Percentiles rank a stretch among this genome's conserved stretches.
Conservation (phyloP, 2,113 vertebrate species). For the Thoracochromis brauschi region DNA sequence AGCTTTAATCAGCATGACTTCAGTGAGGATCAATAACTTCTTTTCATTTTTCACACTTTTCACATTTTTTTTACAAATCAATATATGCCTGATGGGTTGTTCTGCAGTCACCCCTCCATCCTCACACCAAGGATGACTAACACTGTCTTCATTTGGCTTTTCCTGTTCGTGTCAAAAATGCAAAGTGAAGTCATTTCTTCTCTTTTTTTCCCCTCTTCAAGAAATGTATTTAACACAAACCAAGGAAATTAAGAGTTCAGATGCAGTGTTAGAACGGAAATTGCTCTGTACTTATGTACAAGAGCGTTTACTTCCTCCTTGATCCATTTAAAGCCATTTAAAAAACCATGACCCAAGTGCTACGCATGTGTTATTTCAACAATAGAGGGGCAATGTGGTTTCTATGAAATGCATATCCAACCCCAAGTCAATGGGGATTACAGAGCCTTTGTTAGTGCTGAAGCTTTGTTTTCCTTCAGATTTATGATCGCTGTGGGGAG, state of each 20-base stretch:
- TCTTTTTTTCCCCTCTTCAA: background rate
- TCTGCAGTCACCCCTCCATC: background rate
- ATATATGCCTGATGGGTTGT: constrained; percentile 45
- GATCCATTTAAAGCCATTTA: constrained; percentile 12
- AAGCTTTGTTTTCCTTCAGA: constrained; percentile 65
- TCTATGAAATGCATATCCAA: constrained; percentile 41
- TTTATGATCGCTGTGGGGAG: constrained; percentile 61
- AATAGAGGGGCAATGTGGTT: background rate
- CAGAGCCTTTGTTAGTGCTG: constrained; percentile 51
- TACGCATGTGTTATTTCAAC: background rate
- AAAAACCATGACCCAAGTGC: background rate
- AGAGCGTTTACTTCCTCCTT: background rate
- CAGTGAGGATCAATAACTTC: constrained; percentile 63
- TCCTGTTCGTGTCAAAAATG: constrained; percentile 20
- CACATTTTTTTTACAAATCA: constrained; percentile 46
- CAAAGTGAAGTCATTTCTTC: background rate
- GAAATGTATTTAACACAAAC: background rate
- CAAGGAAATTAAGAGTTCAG: background rate
- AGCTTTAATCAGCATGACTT: constrained; percentile 65
- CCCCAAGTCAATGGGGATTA: constrained; percentile 48
- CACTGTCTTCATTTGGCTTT: constrained; percentile 11
- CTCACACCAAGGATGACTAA: background rate
- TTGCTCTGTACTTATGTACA: background rate
- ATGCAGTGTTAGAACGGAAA: background rate
- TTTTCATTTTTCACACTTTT: constrained; percentile 65